A percentile compares a stretch with the other conserved stretches of the same genome.
Conservation (phyloP, 1,140 invertebrate species). For the Ceratosolen fusciceps region DNA sequence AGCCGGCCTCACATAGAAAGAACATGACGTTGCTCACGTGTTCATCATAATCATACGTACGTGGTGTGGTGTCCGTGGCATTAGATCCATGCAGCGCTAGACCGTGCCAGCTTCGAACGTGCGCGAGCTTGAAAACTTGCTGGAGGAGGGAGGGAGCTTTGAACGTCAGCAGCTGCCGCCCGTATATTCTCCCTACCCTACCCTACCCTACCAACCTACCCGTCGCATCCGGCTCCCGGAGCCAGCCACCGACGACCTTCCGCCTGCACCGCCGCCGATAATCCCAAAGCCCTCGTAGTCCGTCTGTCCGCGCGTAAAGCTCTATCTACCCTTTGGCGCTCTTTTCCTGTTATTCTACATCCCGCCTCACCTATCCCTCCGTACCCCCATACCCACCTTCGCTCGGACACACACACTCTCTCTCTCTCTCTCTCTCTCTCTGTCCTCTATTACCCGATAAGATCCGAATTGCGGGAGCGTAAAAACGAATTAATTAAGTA, state of each 20-base stretch:
- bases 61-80: constrained; percentile 40
- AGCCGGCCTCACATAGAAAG: background rate
- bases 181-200: background rate
- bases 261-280: background rate
- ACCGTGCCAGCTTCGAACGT: constrained; percentile 12
- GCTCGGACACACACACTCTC: too few species aligned
- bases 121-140: constrained; percentile 29
- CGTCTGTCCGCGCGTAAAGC: background rate
- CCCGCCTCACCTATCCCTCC: too few species aligned
- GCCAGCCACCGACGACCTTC: background rate
- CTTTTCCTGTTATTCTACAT: too few species aligned
- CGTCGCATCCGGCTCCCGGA: background rate
- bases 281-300: too few species aligned
- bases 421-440: too few species aligned
- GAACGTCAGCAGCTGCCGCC: constrained; percentile 1
- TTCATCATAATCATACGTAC: constrained; percentile 34
- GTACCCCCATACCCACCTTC: too few species aligned
- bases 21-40: background rate
- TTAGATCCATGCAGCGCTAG: too few species aligned
- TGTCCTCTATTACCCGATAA: constrained; percentile 26
- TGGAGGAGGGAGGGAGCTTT: constrained; percentile 14
- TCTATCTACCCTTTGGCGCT: too few species aligned
- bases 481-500: constrained; percentile 42
- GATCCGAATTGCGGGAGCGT: constrained; percentile 22
- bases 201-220: background rate